Base-by-base conservation (phyloP, 2,888 invertebrate genomes). In the Griposia aprilina region DNA sequence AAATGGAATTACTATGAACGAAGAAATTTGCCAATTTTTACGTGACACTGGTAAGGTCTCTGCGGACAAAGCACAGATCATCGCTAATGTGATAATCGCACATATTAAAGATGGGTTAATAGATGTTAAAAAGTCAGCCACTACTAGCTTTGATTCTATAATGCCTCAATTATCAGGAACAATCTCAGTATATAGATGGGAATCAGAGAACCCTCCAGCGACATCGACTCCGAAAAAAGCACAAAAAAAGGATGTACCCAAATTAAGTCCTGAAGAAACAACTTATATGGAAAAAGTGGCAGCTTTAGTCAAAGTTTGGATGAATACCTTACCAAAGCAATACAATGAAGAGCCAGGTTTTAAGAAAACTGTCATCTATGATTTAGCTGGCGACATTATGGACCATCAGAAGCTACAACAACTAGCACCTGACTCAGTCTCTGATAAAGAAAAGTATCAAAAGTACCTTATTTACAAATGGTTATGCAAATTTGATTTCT, bases 321-420 rank as follows among this genome's bases (percentile, higher is more conserved):
- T 93, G 78, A 83, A 90, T n/a, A 90, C 87, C 15, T 84, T 93
- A 65, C 93, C 93, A 13, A 88, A 85, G 76, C 83, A 85, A 30
- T 91, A 88, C 60, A 78, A 88, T 66, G 90, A 91, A 26, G 90
- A 93, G n/a, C 77, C 85, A 45, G 81, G 86, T 13, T 93, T 87
- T 52, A 93, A 92, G 83, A 89, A 93, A 74, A 90, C 88, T 11
- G 88, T 92, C 5, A 90, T 93, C 3, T 82, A 88, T 65, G 93
- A 94, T 81, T 89, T 94, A 80, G 91, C 93, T 36, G 91, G 91
- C 13, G 91, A 92, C 13, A 86, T 94, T n/a, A 88, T 90, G 81
- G 93, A 93, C 75, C 87, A 90, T 76, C 80, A 83, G 7, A 94
- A 93, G 80, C 65, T 91, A 63, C 89, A 89, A 50, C 92, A 93